phyloP scores from a whole-genome alignment of 1,140 invertebrate species.

The Cydia splendana region DNA sequence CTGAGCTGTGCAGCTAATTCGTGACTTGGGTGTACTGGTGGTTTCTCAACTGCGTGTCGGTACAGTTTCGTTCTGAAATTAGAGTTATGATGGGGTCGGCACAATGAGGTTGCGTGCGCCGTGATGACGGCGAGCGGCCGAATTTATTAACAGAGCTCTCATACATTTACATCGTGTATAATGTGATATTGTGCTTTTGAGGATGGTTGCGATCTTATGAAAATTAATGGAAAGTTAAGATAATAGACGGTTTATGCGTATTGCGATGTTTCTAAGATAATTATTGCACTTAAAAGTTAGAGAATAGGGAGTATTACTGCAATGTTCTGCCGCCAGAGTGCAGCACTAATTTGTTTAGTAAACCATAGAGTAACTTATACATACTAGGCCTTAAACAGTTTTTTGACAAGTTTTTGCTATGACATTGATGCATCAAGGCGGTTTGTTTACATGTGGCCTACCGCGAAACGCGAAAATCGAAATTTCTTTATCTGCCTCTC shows the following conservation, averaged over 20 bases:
- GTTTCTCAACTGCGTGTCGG: background rate
- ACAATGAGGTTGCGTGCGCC: conserved; percentile 31
- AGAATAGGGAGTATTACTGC: too few species aligned
- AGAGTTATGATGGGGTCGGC: conserved; percentile 28
- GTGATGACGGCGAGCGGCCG: conserved; percentile 15
- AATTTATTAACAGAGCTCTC: conserved; percentile 20
- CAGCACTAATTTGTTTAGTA: too few species aligned
- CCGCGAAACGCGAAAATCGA: too few species aligned
- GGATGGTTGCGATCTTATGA: background rate
- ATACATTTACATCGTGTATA: conserved; percentile 15
- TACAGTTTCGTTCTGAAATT: conserved; percentile 32
- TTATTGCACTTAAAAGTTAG: background rate
- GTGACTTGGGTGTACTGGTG: background rate
- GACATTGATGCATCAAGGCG: too few species aligned
- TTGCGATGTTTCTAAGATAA: too few species aligned
- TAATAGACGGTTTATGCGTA: background rate
- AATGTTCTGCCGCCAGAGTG: too few species aligned
- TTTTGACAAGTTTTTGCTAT: too few species aligned
- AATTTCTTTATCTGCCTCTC: too few species aligned
- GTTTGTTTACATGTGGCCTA: too few species aligned
- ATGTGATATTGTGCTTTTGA: background rate
- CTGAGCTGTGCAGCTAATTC: background rate
- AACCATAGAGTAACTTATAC: too few species aligned
- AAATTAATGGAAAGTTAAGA: background rate
- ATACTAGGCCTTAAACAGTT: too few species aligned